phyloP scores from a whole-genome alignment of 2,113 vertebrate species.

The Cardinalis cardinalis region DNA sequence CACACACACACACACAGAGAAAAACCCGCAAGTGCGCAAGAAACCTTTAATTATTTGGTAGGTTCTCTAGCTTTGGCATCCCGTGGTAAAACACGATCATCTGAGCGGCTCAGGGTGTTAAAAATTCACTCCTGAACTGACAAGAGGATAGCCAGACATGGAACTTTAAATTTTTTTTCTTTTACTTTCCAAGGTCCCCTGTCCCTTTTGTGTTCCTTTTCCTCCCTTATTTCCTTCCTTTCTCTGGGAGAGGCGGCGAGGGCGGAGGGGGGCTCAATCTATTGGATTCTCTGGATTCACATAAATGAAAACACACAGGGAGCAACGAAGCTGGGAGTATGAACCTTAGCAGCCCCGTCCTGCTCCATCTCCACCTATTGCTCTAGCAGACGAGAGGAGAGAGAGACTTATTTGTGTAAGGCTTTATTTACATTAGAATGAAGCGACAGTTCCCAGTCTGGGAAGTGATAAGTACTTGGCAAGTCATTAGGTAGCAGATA shows the following conservation, averaged over 20 bases:
- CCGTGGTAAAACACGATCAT: neutral
- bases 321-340: neutral
- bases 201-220: conserved; percentile 44
- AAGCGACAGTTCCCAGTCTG: conserved; percentile 46
- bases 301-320: neutral
- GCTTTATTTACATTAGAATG: conserved; percentile 54
- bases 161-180: neutral
- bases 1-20: too few species aligned
- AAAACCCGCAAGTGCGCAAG: neutral
- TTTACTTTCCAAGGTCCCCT: conserved; percentile 47
- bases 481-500: conserved; percentile 49
- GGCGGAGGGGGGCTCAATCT: neutral
- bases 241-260: neutral
- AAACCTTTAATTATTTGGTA: neutral
- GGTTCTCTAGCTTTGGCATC: neutral
- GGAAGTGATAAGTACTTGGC: conserved; percentile 50
- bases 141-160: conserved; percentile 1
- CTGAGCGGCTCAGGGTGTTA: neutral
- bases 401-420: conserved; percentile 9
- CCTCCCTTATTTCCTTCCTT: conserved; percentile 27
- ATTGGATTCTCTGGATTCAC: neutral
- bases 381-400: neutral
- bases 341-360: neutral
- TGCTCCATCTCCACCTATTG: neutral
- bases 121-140: neutral